Evolutionary conservation across 2,888 invertebrate genomes (phyloP), one percentile per base, ranked within the genome.

Genomic region (Chloroclystis v-ata): DNA sequence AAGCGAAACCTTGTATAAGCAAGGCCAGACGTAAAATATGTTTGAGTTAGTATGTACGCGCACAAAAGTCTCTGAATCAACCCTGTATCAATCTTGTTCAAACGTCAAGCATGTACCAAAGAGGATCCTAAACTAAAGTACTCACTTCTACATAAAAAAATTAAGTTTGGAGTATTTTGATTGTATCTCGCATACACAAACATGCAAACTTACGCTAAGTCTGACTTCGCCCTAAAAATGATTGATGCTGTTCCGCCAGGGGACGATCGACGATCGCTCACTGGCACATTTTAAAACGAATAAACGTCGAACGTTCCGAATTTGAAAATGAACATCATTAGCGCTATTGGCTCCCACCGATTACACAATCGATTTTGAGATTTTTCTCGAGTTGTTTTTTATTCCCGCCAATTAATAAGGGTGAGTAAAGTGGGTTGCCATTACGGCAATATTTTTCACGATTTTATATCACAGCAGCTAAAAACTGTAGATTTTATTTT

Each of bases 201-300:
- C n/a, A n/a, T n/a, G n/a, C n/a, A n/a, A n/a, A n/a, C n/a, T n/a
- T n/a, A n/a, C n/a, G n/a, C n/a, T n/a, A n/a, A n/a, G n/a, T n/a
- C n/a, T n/a, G n/a, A n/a, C n/a, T n/a, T n/a, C n/a, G n/a, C 87
- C 85, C 88, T 81, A 86, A 86, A 84, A 84, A 88, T 89, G 88
- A 89, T 89, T 89, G 89, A 89, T 89, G 88, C 84, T 76, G 60
- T 66, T 57, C 63, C n/a, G 65, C 49, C 66, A 69, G 72, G 75
- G 80, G 76, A 60, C 71, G 75, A 68, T 72, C 72, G 75, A 59
- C 71, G 75, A 68, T 72, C 72, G 71, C 68, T 69, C 76, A 74
- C 69, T 66, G 69, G 65, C 71, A 65, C 68, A 73, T 75, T 86
- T 84, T 84, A 86, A 86, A 86, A 82, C 80, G 84, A 82, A 86